Percentiles rank a stretch among this genome's conserved stretches.
phyloP scores from a whole-genome alignment of 37 sponge, comb jelly and placozoan species.

The Ephydatia muelleri region DNA sequence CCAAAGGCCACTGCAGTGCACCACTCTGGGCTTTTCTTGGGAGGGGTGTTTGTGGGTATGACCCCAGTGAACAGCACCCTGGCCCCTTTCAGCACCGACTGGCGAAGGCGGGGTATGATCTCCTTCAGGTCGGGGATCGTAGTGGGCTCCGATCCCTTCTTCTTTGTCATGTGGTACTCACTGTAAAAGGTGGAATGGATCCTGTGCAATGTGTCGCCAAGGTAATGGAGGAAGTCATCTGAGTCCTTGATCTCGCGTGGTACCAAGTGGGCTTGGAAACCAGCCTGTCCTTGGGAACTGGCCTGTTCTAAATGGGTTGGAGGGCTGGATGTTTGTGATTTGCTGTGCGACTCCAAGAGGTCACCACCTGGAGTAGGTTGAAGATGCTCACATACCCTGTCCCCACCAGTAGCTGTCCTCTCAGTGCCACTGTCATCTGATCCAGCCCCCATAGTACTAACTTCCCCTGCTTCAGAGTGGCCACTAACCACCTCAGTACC shows the following conservation, averaged over 20 bases:
- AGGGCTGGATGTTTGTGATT: neutral
- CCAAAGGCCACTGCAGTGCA: conserved; percentile 93
- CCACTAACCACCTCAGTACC: neutral
- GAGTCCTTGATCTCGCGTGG: conserved; percentile 66
- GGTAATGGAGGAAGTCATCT: conserved; percentile 72
- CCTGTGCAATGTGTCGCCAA: conserved; percentile 55
- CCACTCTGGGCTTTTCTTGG: conserved; percentile 80
- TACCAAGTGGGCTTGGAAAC: neutral
- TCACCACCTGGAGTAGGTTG: neutral
- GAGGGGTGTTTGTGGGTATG: conserved; percentile 87
- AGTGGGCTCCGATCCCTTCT: conserved; percentile 18
- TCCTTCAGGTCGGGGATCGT: conserved; percentile 86
- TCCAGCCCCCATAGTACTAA: neutral
- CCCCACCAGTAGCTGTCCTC: neutral
- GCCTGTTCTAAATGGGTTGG: neutral
- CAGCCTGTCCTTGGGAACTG: neutral
- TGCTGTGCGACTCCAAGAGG: neutral
- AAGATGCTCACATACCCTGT: neutral
- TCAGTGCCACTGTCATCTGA: neutral
- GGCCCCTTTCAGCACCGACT: conserved; percentile 66
- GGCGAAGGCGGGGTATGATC: conserved; percentile 82
- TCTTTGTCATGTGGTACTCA: conserved; percentile 16
- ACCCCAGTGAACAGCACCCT: conserved; percentile 93
- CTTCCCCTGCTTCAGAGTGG: neutral
- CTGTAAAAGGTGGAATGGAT: conserved; percentile 84